phyloP scores from a whole-genome alignment of 2,888 invertebrate genomes.

The Melanostoma scalare region DNA sequence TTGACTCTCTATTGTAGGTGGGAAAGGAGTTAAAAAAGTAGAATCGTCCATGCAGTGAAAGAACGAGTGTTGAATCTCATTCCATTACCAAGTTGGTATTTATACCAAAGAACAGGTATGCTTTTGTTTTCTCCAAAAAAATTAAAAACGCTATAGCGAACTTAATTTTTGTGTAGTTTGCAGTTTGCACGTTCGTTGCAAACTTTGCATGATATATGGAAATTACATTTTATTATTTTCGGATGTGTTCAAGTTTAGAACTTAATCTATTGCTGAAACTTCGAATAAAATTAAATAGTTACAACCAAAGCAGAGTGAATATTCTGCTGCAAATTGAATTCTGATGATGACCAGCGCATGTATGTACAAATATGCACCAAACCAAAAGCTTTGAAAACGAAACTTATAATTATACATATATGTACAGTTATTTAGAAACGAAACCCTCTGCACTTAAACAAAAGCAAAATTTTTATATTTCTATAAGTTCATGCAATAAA shows the following conservation, averaged over 20 bases:
- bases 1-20: background rate
- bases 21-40: conserved; percentile 17
- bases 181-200: conserved; percentile 16
- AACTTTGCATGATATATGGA: conserved; percentile 57
- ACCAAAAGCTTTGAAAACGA: too few relatives aligned
- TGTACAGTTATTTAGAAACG: too few relatives aligned
- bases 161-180: conserved; percentile 45
- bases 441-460: too few relatives aligned
- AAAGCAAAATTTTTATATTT: too few relatives aligned
- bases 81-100: conserved; percentile 53
- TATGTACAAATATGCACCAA: too few relatives aligned
- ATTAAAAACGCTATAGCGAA: conserved; percentile 66
- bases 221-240: conserved; percentile 67
- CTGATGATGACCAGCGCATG: too few relatives aligned
- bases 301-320: conserved; percentile 50
- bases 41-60: conserved; percentile 47
- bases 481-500: too few relatives aligned
- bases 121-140: conserved; percentile 29
- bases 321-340: conserved; percentile 50
- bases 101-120: conserved; percentile 41
- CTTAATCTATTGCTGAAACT: conserved; percentile 61
- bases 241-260: conserved; percentile 61
- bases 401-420: too few relatives aligned
- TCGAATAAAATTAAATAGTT: conserved; percentile 47
- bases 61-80: conserved; percentile 59